phyloP scores from a whole-genome alignment of 2,113 vertebrate genomes.

The Lichenostomus cassidix region DNA sequence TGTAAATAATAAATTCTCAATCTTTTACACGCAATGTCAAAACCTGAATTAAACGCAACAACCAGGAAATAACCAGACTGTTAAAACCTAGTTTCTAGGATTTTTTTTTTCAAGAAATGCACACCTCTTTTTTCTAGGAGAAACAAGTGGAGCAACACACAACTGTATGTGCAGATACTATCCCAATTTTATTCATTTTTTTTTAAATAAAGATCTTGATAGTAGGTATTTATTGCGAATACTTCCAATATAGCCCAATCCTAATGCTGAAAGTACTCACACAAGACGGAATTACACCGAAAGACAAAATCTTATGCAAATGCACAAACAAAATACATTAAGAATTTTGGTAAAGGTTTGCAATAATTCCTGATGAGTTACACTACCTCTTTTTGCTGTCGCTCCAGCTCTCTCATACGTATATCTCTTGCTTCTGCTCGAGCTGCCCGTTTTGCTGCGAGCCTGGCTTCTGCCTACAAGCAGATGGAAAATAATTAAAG shows the following conservation, averaged over 20 bases:
- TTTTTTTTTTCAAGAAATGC: background rate
- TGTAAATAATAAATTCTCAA: background rate
- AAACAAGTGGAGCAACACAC: background rate
- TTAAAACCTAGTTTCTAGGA: background rate
- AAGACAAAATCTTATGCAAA: background rate
- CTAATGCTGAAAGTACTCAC: background rate
- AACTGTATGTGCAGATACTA: background rate
- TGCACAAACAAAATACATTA: background rate
- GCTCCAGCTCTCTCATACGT: conserved; percentile 94
- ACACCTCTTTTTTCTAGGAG: background rate
- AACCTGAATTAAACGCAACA: background rate
- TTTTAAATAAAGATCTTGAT: background rate
- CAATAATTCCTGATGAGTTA: background rate
- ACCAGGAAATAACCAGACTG: background rate
- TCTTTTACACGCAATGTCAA: background rate
- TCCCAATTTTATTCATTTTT: background rate
- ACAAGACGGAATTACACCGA: background rate
- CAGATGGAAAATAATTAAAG: background rate
- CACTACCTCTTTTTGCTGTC: conserved; percentile 95
- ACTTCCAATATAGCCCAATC: background rate
- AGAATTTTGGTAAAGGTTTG: background rate
- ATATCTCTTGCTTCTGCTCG: conserved; percentile 97
- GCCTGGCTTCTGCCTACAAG: conserved; percentile 91
- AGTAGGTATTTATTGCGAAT: background rate
- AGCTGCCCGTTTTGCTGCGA: conserved; percentile 94